Evolutionary conservation across 2,888 invertebrate species (phyloP).

Genomic region (Eilema caniola): DNA sequence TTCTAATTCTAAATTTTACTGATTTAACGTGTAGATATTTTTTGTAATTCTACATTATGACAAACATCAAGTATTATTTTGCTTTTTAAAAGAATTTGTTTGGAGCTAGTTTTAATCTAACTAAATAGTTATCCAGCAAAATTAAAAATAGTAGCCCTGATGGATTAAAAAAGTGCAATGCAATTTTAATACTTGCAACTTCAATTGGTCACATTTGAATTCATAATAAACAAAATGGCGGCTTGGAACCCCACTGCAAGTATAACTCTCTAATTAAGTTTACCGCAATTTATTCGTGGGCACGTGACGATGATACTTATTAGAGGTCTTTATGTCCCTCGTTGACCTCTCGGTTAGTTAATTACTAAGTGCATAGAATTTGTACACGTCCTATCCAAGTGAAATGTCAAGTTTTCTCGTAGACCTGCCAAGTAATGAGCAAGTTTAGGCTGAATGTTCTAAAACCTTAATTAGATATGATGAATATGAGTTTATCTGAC

Average conservation of each 20-base stretch:
- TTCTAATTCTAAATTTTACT: background rate
- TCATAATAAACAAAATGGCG: slow-evolving; percentile 42
- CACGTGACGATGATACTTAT: slow-evolving; percentile 68
- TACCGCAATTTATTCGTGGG: slow-evolving; percentile 71
- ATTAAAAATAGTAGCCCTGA: background rate
- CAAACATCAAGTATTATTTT: background rate
- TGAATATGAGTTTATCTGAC: background rate
- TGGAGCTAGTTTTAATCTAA: background rate
- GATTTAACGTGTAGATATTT: background rate
- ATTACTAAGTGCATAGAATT: slow-evolving; percentile 44
- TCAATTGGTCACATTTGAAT: slow-evolving; percentile 34
- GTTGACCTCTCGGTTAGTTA: slow-evolving; percentile 39
- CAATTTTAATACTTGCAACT: slow-evolving; percentile 16
- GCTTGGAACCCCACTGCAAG: slow-evolving; percentile 28
- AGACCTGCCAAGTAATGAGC: slow-evolving; percentile 25
- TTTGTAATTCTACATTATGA: background rate
- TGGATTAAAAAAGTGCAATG: background rate
- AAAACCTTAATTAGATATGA: slow-evolving; percentile 3
- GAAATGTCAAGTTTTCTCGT: slow-evolving; percentile 27
- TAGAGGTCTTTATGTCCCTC: slow-evolving; percentile 50
- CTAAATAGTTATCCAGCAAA: too few species aligned
- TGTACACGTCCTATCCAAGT: slow-evolving; percentile 34
- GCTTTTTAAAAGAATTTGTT: too few species aligned
- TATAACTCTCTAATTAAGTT: slow-evolving; percentile 74
- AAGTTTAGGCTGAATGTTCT: slow-evolving; percentile 6